phyloP scores from a whole-genome alignment of 2,797 vertebrate genomes.

The Pipistrellus nathusii region DNA sequence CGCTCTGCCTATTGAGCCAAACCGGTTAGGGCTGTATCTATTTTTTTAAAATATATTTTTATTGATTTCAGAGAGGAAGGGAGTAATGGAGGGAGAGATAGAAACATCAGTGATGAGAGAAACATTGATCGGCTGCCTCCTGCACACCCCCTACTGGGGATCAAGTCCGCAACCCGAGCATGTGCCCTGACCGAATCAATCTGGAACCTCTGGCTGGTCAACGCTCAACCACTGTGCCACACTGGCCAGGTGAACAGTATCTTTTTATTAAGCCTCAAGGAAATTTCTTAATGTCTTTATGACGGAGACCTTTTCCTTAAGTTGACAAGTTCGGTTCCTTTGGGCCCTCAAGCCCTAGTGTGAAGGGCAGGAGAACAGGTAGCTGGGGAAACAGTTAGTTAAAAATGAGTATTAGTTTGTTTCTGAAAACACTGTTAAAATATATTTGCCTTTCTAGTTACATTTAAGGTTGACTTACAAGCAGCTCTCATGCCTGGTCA shows the following conservation, averaged over 20 bases:
- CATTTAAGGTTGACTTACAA: slow-evolving; percentile 45
- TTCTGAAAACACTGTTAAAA: slow-evolving; percentile 41
- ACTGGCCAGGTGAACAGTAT: background rate
- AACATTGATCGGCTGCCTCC: too few relatives aligned
- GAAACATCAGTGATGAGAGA: too few relatives aligned
- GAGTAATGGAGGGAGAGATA: too few relatives aligned
- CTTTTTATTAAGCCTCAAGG: background rate
- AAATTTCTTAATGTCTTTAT: slow-evolving; percentile 46
- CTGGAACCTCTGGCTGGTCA: too few relatives aligned
- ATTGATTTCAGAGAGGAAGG: too few relatives aligned
- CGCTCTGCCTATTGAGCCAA: too few relatives aligned
- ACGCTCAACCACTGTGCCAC: too few relatives aligned
- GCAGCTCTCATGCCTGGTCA: background rate
- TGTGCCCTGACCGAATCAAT: too few relatives aligned
- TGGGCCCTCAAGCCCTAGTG: background rate
- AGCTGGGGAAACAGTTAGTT: background rate
- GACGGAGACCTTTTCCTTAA: background rate
- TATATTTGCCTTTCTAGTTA: slow-evolving; percentile 45
- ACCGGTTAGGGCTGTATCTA: background rate
- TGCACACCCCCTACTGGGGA: too few relatives aligned
- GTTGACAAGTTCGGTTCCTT: slow-evolving; percentile 1
- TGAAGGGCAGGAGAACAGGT: background rate
- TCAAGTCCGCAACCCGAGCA: too few relatives aligned
- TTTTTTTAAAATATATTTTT: too few relatives aligned
- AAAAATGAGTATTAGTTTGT: background rate